A percentile compares a stretch with the other conserved stretches of the same genome.
Evolutionary conservation across 2,888 invertebrate species (phyloP).

Genomic region (Agriopis aurantiaria): DNA sequence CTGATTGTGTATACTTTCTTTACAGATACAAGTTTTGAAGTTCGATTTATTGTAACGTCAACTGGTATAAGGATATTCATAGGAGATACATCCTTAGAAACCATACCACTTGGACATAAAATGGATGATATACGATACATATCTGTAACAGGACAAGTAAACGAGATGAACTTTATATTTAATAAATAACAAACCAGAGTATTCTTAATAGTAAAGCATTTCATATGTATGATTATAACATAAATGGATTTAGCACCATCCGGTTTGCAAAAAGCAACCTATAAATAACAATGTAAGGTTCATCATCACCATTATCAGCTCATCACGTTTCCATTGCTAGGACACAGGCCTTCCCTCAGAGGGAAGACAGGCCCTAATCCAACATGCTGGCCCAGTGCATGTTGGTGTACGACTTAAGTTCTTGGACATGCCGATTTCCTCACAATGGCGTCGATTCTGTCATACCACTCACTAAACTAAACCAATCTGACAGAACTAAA

Average conservation of each 20-base stretch:
- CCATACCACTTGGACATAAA: constrained; percentile 57
- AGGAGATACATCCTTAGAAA: constrained; percentile 49
- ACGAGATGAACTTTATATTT: constrained; percentile 51
- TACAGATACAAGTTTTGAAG: constrained; percentile 36
- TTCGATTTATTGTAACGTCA: constrained; percentile 14
- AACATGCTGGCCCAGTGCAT: too few species aligned
- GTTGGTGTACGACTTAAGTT: too few species aligned
- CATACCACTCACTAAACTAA: too few species aligned
- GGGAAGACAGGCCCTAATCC: too few species aligned
- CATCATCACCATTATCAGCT: too few species aligned
- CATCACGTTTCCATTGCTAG: too few species aligned
- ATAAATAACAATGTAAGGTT: neutral
- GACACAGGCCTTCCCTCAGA: too few species aligned
- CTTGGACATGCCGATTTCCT: too few species aligned
- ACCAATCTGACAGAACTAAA: too few species aligned
- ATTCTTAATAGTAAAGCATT: neutral
- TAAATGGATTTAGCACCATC: neutral
- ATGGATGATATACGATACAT: constrained; percentile 63
- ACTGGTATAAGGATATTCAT: constrained; percentile 40
- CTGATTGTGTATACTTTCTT: neutral
- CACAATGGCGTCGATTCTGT: too few species aligned
- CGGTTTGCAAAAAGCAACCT: neutral
- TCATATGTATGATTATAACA: neutral
- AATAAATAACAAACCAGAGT: neutral
- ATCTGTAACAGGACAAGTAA: constrained; percentile 62